Percentiles rank a stretch among this genome's conserved stretches.
Evolutionary conservation across 2,797 vertebrate genomes (phyloP).

Genomic region (Anguilla megastoma): DNA sequence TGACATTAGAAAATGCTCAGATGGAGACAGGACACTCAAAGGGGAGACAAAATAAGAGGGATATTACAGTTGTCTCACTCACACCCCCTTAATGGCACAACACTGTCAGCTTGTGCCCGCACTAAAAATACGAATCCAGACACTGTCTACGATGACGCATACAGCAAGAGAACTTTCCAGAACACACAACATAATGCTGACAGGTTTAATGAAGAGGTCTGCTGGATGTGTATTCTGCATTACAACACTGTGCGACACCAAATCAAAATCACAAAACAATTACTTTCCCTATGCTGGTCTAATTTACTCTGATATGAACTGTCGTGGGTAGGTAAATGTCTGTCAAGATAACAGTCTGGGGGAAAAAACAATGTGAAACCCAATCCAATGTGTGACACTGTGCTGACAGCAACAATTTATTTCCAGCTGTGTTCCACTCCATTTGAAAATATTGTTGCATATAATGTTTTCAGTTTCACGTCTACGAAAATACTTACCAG

Average conservation of each 20-base stretch:
- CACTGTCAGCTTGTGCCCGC: neutral
- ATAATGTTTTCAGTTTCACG: neutral
- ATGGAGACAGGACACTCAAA: neutral
- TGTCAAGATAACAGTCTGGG: slow-evolving; percentile 15
- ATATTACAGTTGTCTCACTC: neutral
- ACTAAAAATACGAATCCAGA: slow-evolving; percentile 12
- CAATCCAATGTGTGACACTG: neutral
- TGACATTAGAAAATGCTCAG: neutral
- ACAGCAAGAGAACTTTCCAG: neutral
- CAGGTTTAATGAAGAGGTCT: slow-evolving; percentile 19
- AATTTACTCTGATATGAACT: slow-evolving; percentile 5
- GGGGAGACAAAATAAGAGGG: neutral
- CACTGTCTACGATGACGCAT: neutral
- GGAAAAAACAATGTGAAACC: slow-evolving; percentile 13
- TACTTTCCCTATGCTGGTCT: neutral
- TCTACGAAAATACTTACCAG: slow-evolving; percentile 35
- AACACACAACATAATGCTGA: neutral
- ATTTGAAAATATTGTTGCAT: slow-evolving; percentile 23
- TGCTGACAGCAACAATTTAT: slow-evolving; percentile 30
- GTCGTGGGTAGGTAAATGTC: neutral
- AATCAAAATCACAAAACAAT: slow-evolving; percentile 9
- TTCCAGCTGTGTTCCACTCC: slow-evolving; percentile 23
- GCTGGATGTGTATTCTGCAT: neutral
- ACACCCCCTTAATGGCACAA: neutral
- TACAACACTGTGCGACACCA: neutral